These are phyloP conservation scores for Micromesistius poutassou DNA, from an alignment of 2,797 vertebrate genomes.

Conservation along the genomic window DNA sequence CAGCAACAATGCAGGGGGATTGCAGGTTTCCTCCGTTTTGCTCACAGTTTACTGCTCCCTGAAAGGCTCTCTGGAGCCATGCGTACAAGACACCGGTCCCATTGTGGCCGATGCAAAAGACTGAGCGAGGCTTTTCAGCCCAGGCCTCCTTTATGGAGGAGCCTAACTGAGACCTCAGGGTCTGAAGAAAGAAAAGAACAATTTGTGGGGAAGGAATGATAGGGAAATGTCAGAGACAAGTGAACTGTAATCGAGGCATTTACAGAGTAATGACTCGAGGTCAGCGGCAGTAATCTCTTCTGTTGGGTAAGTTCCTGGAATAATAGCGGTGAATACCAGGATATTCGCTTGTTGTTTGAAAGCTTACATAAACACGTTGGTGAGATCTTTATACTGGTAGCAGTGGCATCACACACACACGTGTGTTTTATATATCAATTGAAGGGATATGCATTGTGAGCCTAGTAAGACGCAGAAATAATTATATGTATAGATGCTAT, in stretches of 20 bases:
- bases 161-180: slow-evolving; percentile 37
- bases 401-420: background rate
- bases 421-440: background rate
- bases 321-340: background rate
- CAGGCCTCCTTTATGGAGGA: slow-evolving; percentile 49
- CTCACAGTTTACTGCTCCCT: slow-evolving; percentile 68
- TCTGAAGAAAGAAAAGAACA: slow-evolving; percentile 26
- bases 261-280: slow-evolving; percentile 14
- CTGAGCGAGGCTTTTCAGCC: slow-evolving; percentile 67
- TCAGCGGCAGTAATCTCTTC: slow-evolving; percentile 3
- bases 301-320: slow-evolving; percentile 8
- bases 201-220: slow-evolving; percentile 37
- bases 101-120: slow-evolving; percentile 78
- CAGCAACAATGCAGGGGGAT: background rate
- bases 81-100: slow-evolving; percentile 58
- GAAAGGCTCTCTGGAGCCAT: slow-evolving; percentile 73
- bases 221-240: slow-evolving; percentile 39
- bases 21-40: background rate
- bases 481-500: background rate
- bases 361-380: background rate
- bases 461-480: slow-evolving; percentile 5
- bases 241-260: slow-evolving; percentile 39
- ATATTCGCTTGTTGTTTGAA: background rate
- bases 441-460: slow-evolving; percentile 2
- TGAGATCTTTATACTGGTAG: background rate